These are phyloP conservation scores for Halictus quadricinctus DNA, from an alignment of 2,888 invertebrate genomes.

Conservation along the genomic window DNA sequence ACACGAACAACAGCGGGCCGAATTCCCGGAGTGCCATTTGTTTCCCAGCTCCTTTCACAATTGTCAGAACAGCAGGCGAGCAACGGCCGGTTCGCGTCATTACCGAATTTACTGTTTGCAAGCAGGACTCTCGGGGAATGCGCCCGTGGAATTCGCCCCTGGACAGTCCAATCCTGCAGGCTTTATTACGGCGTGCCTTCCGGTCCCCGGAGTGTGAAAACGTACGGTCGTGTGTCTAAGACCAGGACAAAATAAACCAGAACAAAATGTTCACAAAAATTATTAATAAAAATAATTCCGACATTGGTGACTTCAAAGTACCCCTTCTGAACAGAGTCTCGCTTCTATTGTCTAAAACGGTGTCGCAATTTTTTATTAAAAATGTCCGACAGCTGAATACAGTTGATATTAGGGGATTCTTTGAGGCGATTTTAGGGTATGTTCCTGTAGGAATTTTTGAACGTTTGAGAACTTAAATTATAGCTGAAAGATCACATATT, in stretches of 20 bases:
- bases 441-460: no score
- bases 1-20: background rate
- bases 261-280: background rate
- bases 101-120: constrained; percentile 29
- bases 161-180: constrained; percentile 31
- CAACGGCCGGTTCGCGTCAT: background rate
- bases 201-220: background rate
- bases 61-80: constrained; percentile 6
- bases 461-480: no score
- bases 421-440: no score
- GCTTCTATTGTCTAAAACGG: background rate
- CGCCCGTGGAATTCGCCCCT: constrained; percentile 21
- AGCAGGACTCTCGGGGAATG: background rate
- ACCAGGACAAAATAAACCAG: background rate
- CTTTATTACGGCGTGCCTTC: constrained; percentile 40
- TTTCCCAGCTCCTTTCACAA: constrained; percentile 16
- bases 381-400: no score
- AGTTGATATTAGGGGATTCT: no score
- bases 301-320: background rate
- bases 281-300: background rate
- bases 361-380: no score
- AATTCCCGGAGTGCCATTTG: background rate
- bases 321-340: background rate
- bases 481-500: no score
- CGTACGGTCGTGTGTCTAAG: background rate